Evolutionary conservation across 2,113 vertebrate species (phyloP).

Genomic region (Podocnemis expansa): DNA sequence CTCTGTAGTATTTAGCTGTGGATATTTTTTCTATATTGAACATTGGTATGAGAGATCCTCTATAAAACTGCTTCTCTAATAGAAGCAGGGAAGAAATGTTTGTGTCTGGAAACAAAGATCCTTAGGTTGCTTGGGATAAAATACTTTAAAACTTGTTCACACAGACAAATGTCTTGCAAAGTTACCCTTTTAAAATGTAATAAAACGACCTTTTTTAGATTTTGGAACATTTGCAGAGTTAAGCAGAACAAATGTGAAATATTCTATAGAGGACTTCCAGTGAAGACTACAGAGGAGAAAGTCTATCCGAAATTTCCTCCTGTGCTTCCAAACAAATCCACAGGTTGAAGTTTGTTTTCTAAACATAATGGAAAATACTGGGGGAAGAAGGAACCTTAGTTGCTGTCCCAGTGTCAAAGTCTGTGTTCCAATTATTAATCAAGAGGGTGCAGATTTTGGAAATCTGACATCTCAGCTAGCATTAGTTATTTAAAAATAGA

Average conservation of each 20-base stretch:
- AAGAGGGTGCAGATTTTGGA: background rate
- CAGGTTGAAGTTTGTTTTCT: background rate
- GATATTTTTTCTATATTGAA: rapidly evolving
- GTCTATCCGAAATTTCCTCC: background rate
- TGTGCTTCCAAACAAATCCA: background rate
- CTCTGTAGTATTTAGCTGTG: background rate
- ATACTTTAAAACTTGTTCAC: background rate
- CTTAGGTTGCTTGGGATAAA: background rate
- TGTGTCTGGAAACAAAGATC: background rate
- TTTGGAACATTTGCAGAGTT: background rate
- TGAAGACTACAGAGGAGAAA: background rate
- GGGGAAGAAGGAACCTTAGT: background rate
- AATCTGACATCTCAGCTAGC: background rate
- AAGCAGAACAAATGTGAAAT: background rate
- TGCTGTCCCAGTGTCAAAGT: background rate
- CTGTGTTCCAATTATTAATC: background rate
- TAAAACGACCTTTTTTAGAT: background rate
- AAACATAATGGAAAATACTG: background rate
- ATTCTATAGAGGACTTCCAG: background rate
- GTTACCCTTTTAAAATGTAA: background rate
- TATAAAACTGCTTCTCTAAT: too few species aligned
- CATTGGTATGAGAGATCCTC: rapidly evolving
- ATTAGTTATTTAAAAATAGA: background rate
- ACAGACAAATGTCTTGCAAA: background rate
- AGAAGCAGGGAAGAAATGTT: background rate